Base-by-base conservation (phyloP, 2,113 vertebrate genomes). In the Raja brachyura region DNA sequence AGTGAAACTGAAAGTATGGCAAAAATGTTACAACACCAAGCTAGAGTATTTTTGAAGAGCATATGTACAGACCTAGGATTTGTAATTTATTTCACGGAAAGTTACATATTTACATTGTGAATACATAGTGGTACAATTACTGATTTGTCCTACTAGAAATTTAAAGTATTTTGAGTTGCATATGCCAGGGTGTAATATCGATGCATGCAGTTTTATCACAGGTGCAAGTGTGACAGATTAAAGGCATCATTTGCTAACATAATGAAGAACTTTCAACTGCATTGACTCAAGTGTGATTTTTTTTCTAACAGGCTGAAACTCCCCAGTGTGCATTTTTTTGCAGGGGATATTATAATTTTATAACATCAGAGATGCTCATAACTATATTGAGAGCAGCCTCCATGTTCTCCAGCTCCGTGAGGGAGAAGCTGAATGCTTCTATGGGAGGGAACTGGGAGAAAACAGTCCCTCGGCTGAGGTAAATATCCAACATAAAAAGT, bases 251-350 rank as follows among this genome's bases (percentile, higher is more conserved):
- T 1, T n/a, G 56, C n/a, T 2, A 86, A 16, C 59, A 86, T 4
- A 63, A 0, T 86, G 28, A 13, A 86, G 83, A 63, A 86, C 25
- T 61, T 85, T 85, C 59, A 56, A 85, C 3, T 85, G 54, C 54
- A 25, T 61, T 61, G 25, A 63, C 83, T 18, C 31, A 18, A 61
- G 56, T 63, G 59, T 86, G 56, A 63, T 86, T 86, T n/a, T 63
- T 86, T 63, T 86, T 56, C 81, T 59, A 61, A 28, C 83, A 16
- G n/a, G 83, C 83, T 86, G 59, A 63, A 63, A 63, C 28, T 13
- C 28, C 28, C n/a, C 83, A 86, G 14, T 86, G 48, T 81, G 83
- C 83, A 63, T 86, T 31, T 86, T 86, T 77, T 61, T 86, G 83
- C 59, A 86, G 83, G 54, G 56, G 11, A 56, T 83, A 56, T 83